Percentiles rank a stretch among this genome's conserved stretches.
Evolutionary conservation across 2,888 invertebrate species (phyloP).

Genomic region (Elaeidobius kamerunicus): DNA sequence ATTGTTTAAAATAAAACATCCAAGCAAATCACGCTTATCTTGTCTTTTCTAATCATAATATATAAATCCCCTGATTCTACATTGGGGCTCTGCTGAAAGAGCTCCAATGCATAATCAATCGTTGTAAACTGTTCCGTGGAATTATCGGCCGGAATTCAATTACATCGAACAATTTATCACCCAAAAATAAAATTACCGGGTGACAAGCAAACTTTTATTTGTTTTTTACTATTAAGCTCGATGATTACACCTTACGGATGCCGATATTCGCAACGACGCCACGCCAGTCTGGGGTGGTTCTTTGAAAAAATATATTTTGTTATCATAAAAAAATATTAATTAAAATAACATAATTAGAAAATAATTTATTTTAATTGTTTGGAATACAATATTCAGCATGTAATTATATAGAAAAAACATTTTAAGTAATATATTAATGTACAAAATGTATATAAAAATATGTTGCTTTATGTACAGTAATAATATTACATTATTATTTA

Average conservation of each 20-base stretch:
- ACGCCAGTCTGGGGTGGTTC: constrained; percentile 14
- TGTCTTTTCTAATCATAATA: no score
- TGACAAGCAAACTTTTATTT: constrained; percentile 35
- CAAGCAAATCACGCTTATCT: no score
- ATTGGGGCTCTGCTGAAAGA: no score
- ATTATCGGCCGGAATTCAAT: constrained; percentile 37
- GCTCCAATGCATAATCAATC: constrained; percentile 20
- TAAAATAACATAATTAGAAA: no score
- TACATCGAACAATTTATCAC: constrained; percentile 38
- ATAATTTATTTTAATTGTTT: no score
- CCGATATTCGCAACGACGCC: constrained; percentile 18
- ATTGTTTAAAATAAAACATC: no score
- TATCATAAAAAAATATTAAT: neutral
- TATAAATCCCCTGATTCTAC: no score
- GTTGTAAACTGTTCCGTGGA: constrained; percentile 28
- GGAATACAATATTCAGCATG: neutral
- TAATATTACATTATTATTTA: no score
- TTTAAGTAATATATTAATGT: no score
- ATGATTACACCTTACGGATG: constrained; percentile 23
- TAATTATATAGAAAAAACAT: neutral
- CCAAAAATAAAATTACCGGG: constrained; percentile 34
- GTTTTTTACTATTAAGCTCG: constrained; percentile 26
- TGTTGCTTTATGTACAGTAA: no score
- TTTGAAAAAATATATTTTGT: constrained; percentile 1
- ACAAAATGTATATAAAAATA: no score